Percentiles rank a stretch among this genome's conserved stretches.
Conservation (phyloP, 2,797 vertebrate species). For the Champsocephalus esox region DNA sequence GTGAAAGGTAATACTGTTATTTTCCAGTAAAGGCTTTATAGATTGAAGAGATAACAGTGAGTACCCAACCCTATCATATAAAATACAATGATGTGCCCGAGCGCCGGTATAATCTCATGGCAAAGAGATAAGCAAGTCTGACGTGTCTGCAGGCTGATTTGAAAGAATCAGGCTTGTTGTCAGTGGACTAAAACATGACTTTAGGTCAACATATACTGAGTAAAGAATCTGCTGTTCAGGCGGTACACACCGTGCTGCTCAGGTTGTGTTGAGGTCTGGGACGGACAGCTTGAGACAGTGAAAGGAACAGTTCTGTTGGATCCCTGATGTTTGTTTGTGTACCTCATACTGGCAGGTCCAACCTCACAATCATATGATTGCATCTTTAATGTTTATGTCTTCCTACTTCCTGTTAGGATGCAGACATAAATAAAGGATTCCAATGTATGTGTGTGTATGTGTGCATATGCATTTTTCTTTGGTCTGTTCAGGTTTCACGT, state of each 20-base stretch:
- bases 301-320: constrained; percentile 34
- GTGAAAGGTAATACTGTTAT: too few relatives aligned
- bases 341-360: constrained; percentile 47
- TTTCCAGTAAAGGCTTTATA: too few relatives aligned
- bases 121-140: too few relatives aligned
- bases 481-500: background rate
- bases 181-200: too few relatives aligned
- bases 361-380: constrained; percentile 64
- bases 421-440: constrained; percentile 76
- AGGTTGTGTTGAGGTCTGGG: background rate
- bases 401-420: constrained; percentile 76
- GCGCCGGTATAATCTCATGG: too few relatives aligned
- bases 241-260: background rate
- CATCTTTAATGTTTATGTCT: constrained; percentile 80
- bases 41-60: too few relatives aligned
- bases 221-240: background rate
- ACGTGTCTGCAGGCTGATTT: background rate
- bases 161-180: background rate
- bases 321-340: constrained; percentile 66
- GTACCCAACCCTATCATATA: too few relatives aligned
- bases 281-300: constrained; percentile 28
- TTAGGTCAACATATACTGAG: background rate
- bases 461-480: background rate
- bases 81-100: too few relatives aligned
- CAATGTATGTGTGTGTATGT: constrained; percentile 51